Base-by-base conservation (phyloP, 2,797 vertebrate species). In the Champsocephalus gunnari region DNA sequence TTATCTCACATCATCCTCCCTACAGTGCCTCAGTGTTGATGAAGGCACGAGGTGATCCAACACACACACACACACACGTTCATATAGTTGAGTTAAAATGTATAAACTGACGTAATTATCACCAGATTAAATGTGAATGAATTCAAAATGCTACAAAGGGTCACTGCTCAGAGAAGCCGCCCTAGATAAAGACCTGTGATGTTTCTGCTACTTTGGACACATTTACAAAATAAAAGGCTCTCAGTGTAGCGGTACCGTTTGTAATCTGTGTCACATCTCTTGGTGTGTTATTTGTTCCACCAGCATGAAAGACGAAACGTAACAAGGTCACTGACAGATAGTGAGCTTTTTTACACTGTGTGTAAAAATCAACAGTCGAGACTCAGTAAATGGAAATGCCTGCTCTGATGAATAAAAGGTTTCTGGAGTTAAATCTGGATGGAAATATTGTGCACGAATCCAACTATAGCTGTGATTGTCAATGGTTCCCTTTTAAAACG, bases 1-100 rank as follows among this genome's bases (percentile, higher is more conserved):
- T 90, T 90, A 92, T 93, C 92, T 87, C 75, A 71, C 86, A 80
- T 89, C 79, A 41, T 73, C 75, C 86, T 85, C 80, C 71, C 73
- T 67, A 44, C 57, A 73, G 68, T 19, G 54, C 19, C 53, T 77
- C 60, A 51, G 63, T 63, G 79, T 61, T 50, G 69, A 91, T 87
- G 86, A 73, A 87, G 83, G 87, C 58, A 62, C n/a, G 49, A 64
- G 60, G 62, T 60, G 65, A 72, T 17, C 60, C 53, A 78, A 78
- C 74, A 68, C 21, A 65, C 60, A 63, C 24, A 47, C 19, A 77
- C 70, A 60, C 73, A 74, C 32, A 66, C 50, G 58, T 14, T 54
- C 17, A 56, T 38, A 57, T 12, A 48, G 21, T 47, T 9, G 16
- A 51, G n/a, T 57, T 66, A 73, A 77, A 65, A 83, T 10, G 47